Evolutionary conservation across 1,140 invertebrate species (phyloP), one percentile per base, ranked within the genome.

Genomic region (Colletes gigas): DNA sequence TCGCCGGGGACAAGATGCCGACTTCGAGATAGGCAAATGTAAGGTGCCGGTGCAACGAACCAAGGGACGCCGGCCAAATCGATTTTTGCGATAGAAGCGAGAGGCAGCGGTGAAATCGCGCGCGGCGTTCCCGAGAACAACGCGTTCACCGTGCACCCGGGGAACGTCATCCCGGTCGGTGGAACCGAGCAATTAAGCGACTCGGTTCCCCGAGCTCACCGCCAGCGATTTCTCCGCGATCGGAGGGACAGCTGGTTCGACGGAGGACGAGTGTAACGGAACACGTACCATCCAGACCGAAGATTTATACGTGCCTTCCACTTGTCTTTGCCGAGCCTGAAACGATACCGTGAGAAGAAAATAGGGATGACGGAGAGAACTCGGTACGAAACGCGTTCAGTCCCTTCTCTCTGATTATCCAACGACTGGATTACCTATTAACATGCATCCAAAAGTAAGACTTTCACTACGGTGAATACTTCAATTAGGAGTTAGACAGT

Each of bases 11-110:
- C 78, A 62, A 70, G 76, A 78, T 79, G 75, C 59, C 70, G 78
- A 80, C 78, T 68, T 80, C 62, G 17, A 80, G 78, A 80, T 80
- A 80, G 78, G 78, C 78, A 80, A 80, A 80, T 80, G 71, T 60
- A 80, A 79, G 77, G 77, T 79, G 77, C 69, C 70, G 77, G 69
- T 79, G 69, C 77, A 79, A 79, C 70, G 69, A 73, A 74, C 70
- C 72, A 60, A 80, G 71, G 71, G 78, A 75, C 71, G 70, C 52
- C 78, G 30, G 59, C 17, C 59, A 50, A 55, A 74, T 75, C 78
- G 78, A 80, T 80, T 80, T 80, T 80, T 67, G 52, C 62, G 78
- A 75, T 39, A 54, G 62, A 59, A 66, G 5, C 50, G 41, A 44
- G 19, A 15, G 30, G 19, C 60, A 30, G 7, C 60, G 60, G 60